Conservation (phyloP, 1,140 invertebrate species). For the Myzus persicae region DNA sequence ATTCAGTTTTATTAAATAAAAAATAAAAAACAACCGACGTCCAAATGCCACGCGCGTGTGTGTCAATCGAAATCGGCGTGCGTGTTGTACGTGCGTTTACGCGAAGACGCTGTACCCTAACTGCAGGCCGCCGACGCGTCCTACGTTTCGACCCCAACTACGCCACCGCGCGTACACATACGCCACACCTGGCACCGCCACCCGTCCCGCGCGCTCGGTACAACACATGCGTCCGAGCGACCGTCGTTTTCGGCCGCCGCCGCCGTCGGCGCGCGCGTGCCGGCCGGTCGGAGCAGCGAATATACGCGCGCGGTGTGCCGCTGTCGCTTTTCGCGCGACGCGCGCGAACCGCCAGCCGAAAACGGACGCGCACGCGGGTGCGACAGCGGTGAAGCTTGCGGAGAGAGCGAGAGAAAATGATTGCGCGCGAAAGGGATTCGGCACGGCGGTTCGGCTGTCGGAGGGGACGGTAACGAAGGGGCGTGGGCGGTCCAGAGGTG, state of each 20-base stretch:
- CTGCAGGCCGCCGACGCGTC: slow-evolving; percentile 27
- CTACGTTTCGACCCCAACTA: slow-evolving; percentile 52
- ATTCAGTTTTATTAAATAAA: not conserved
- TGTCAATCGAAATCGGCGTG: not conserved
- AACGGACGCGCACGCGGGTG: not conserved
- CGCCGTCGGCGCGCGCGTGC: not conserved
- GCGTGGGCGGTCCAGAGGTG: not conserved
- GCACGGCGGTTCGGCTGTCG: not conserved
- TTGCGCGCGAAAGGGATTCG: slow-evolving; percentile 9
- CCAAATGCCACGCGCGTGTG: not conserved
- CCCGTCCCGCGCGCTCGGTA: not conserved
- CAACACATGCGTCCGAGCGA: slow-evolving; percentile 55
- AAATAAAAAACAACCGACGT: not conserved
- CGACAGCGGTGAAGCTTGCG: not conserved
- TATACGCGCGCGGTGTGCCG: slow-evolving; percentile 16
- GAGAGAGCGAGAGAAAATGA: not conserved
- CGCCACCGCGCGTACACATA: not conserved
- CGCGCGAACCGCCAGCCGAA: slow-evolving; percentile 8
- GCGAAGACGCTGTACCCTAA: not conserved
- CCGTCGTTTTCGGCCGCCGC: not conserved
- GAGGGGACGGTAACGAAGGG: not conserved
- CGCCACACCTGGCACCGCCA: slow-evolving; percentile 11
- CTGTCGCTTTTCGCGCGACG: not conserved
- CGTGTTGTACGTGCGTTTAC: not conserved
- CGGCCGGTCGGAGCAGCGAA: not conserved